phyloP scores from a whole-genome alignment of 2,113 vertebrate species.

The Notarius quadriscutis region DNA sequence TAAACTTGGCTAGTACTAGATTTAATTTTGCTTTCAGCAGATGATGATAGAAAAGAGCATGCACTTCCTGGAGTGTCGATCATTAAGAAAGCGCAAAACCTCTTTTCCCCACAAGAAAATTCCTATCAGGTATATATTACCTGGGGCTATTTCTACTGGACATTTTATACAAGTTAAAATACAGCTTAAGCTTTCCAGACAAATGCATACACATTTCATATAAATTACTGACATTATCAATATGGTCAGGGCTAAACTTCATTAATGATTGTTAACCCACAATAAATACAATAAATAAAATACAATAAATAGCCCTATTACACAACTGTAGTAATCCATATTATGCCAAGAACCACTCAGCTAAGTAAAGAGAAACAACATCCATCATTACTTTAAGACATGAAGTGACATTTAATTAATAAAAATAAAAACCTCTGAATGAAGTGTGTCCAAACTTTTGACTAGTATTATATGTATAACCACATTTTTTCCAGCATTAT shows the following conservation, averaged over 20 bases:
- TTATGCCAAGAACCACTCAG: too few relatives aligned
- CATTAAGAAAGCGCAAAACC: not conserved
- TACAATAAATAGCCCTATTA: too few relatives aligned
- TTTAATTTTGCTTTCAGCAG: not conserved
- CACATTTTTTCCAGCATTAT: not conserved
- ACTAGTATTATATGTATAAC: not conserved
- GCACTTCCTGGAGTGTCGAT: not conserved
- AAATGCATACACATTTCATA: not conserved
- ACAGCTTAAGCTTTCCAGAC: not conserved
- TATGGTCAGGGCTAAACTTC: not conserved
- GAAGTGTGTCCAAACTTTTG: too few relatives aligned
- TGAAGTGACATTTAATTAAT: too few relatives aligned
- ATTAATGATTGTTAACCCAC: too few relatives aligned
- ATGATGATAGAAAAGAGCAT: not conserved
- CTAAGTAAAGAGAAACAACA: too few relatives aligned
- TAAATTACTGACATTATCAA: not conserved
- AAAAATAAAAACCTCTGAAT: too few relatives aligned
- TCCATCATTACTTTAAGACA: too few relatives aligned
- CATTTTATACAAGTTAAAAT: not conserved
- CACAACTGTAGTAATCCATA: too few relatives aligned
- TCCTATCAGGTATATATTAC: not conserved
- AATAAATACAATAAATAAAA: too few relatives aligned
- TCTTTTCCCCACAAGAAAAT: not conserved
- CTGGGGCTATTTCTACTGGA: not conserved
- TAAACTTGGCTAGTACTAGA: not conserved